A percentile compares a stretch with the other conserved stretches of the same genome.
phyloP scores from a whole-genome alignment of 1,140 invertebrate genomes.

The Zaprionus vittiger region DNA sequence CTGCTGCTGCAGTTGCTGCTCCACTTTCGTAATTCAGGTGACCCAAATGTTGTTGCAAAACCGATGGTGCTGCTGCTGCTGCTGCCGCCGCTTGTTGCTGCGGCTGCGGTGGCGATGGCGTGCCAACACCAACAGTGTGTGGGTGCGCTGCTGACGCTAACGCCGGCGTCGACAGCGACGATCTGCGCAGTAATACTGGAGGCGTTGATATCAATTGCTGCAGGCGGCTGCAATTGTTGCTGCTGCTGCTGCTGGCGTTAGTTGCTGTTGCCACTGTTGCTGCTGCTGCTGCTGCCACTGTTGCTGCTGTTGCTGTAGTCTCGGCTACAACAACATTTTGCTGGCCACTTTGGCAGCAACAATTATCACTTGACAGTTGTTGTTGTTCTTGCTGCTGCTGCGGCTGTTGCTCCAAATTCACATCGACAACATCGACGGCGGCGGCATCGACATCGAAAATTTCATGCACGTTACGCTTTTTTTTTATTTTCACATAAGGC shows the following conservation, averaged over 20 bases:
- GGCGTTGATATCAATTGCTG: conserved; percentile 84
- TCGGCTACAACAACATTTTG: conserved; percentile 51
- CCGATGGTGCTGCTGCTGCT: conserved; percentile 68
- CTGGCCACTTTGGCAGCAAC: conserved; percentile 70
- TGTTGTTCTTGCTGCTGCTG: conserved; percentile 40
- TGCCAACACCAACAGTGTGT: conserved; percentile 48
- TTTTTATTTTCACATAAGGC: conserved; percentile 84
- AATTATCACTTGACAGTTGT: conserved; percentile 66
- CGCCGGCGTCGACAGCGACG: conserved; percentile 53
- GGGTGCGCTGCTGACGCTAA: conserved; percentile 52
- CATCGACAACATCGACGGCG: conserved; percentile 51
- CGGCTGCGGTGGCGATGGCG: conserved; percentile 49
- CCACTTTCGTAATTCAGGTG: conserved; percentile 84
- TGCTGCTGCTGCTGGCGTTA: conserved; percentile 49
- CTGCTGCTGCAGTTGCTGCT: conserved; percentile 73
- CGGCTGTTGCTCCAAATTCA: conserved; percentile 68
- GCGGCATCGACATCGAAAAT: conserved; percentile 62
- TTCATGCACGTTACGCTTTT: conserved; percentile 81
- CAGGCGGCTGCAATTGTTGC: conserved; percentile 76
- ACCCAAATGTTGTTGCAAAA: conserved; percentile 84
- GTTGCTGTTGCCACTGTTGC: conserved; percentile 39
- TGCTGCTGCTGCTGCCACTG: conserved; percentile 19
- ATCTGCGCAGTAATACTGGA: conserved; percentile 81
- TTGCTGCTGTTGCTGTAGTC: conserved; percentile 4
- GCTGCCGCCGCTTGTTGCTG: conserved; percentile 58